Evolutionary conservation across 2,797 vertebrate species (phyloP).

Genomic region (Enteromius treurensis): DNA sequence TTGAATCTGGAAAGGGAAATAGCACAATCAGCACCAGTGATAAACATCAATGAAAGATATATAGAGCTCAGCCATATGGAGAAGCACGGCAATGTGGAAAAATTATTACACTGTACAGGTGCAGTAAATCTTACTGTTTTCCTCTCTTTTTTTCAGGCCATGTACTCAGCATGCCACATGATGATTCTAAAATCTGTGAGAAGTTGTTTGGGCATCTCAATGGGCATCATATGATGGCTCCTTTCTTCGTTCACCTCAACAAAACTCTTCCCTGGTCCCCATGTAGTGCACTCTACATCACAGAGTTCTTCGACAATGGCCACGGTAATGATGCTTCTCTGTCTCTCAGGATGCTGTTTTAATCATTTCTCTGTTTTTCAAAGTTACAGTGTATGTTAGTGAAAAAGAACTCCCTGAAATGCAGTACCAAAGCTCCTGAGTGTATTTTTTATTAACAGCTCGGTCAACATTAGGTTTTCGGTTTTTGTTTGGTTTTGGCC

Average conservation of each 20-base stretch:
- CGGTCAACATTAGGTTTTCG: constrained; percentile 49
- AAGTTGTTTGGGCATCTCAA: constrained; percentile 86
- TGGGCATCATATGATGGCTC: constrained; percentile 90
- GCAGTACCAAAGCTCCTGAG: not conserved
- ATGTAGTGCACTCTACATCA: constrained; percentile 92
- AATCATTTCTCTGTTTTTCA: not conserved
- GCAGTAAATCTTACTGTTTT: constrained; percentile 10
- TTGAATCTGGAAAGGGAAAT: not conserved
- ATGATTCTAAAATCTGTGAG: constrained; percentile 91
- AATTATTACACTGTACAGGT: constrained; percentile 13
- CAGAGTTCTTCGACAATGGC: constrained; percentile 93
- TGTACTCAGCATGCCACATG: constrained; percentile 95
- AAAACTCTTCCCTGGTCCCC: constrained; percentile 91
- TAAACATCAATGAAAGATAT: not conserved
- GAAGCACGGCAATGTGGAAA: not conserved
- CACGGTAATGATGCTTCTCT: constrained; percentile 79
- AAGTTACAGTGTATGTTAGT: not conserved
- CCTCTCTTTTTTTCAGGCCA: constrained; percentile 80
- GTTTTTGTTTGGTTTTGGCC: constrained; percentile 52
- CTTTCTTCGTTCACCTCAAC: constrained; percentile 88
- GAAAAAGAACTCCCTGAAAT: constrained; percentile 12
- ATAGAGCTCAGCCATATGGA: constrained; percentile 6
- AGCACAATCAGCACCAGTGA: not conserved
- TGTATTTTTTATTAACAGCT: constrained; percentile 48
- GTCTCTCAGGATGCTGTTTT: constrained; percentile 4